Percentiles rank a stretch among this genome's conserved stretches.
These are phyloP conservation scores for Drosophila anomelani DNA, from an alignment of 2,888 invertebrate species.

Conservation along the genomic window DNA sequence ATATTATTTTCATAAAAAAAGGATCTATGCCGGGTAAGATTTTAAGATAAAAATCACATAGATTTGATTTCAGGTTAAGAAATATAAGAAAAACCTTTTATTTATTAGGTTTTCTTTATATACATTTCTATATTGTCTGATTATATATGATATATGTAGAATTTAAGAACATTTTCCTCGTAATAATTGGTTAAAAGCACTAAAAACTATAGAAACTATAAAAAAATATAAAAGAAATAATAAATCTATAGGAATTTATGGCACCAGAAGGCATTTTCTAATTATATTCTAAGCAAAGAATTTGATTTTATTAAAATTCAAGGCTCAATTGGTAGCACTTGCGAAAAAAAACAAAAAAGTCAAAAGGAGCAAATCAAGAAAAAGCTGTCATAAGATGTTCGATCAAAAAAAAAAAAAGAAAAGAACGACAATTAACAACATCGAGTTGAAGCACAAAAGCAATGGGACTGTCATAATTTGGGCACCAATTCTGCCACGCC, in stretches of 20 bases:
- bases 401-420: slow-evolving; percentile 1
- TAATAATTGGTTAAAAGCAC: background rate
- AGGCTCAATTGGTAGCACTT: slow-evolving; percentile 23
- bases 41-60: too few species aligned
- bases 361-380: slow-evolving; percentile 9
- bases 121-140: background rate
- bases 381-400: slow-evolving; percentile 4
- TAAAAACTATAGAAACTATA: too few species aligned
- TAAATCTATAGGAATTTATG: background rate
- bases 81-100: too few species aligned
- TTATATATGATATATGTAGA: background rate
- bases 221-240: background rate
- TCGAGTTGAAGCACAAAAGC: slow-evolving; percentile 27
- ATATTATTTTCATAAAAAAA: background rate
- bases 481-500: slow-evolving; percentile 22
- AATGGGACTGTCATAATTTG: slow-evolving; percentile 18
- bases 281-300: too few species aligned
- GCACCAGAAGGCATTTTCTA: background rate
- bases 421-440: slow-evolving; percentile 14
- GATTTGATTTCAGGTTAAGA: too few species aligned
- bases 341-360: background rate
- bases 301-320: background rate
- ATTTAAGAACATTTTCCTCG: background rate
- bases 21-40: background rate
- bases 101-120: too few species aligned